phyloP scores from a whole-genome alignment of 2,888 invertebrate genomes.

The Isotomurus palustris region DNA sequence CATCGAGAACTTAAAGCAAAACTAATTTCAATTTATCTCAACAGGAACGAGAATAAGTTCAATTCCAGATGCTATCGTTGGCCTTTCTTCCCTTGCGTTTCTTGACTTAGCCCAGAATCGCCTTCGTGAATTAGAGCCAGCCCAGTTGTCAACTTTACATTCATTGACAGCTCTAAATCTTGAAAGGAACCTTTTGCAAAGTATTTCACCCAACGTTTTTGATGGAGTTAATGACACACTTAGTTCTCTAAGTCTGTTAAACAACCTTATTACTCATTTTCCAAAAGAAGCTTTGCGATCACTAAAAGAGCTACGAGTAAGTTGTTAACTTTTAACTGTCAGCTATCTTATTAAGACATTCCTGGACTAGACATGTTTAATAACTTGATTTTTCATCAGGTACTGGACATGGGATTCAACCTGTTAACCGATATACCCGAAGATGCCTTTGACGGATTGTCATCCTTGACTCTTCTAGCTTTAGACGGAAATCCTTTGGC shows the following conservation, averaged over 20 bases:
- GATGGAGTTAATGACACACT: conserved; percentile 72
- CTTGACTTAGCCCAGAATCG: conserved; percentile 85
- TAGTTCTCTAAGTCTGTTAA: conserved; percentile 80
- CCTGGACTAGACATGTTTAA: background rate
- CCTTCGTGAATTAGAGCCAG: conserved; percentile 62
- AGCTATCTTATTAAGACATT: background rate
- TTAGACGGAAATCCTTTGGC: conserved; percentile 85
- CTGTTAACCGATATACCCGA: conserved; percentile 73
- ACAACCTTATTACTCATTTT: conserved; percentile 82
- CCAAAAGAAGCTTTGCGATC: conserved; percentile 74
- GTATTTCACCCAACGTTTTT: conserved; percentile 70
- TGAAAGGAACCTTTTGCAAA: conserved; percentile 80
- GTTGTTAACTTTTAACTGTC: conserved; percentile 21
- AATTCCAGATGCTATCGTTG: conserved; percentile 73
- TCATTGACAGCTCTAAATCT: conserved; percentile 80
- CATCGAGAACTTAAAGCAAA: no score
- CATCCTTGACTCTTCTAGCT: conserved; percentile 52
- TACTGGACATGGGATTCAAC: conserved; percentile 88
- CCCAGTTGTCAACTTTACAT: conserved; percentile 58
- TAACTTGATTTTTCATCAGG: conserved; percentile 51
- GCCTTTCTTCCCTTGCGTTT: conserved; percentile 74
- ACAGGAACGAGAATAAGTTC: conserved; percentile 64
- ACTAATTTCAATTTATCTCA: no score
- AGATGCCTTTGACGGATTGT: conserved; percentile 61
- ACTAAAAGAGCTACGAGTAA: conserved; percentile 68